These are phyloP conservation scores for Bergia sp. DNA, from an alignment of 92 coral and sea anemone species.

Conservation along the genomic window DNA sequence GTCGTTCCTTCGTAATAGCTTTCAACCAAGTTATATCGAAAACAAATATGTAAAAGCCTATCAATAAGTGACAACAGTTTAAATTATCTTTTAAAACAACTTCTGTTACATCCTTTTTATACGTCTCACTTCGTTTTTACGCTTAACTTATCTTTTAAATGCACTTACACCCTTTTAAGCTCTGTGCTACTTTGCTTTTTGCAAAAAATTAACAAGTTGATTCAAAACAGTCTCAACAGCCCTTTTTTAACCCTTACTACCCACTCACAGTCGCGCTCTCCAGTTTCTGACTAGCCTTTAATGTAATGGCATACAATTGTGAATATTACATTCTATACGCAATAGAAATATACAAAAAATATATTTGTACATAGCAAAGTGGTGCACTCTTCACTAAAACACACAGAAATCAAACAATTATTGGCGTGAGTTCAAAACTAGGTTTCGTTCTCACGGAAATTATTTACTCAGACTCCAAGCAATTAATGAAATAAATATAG, in stretches of 20 bases:
- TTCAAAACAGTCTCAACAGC: not conserved
- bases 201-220: not conserved
- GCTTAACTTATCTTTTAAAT: not conserved
- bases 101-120: too few relatives aligned
- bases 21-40: too few relatives aligned
- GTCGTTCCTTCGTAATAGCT: too few relatives aligned
- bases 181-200: too few relatives aligned
- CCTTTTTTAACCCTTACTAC: not conserved
- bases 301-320: not conserved
- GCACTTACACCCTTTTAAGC: not conserved
- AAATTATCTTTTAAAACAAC: not conserved
- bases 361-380: not conserved
- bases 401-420: not conserved
- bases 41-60: too few relatives aligned
- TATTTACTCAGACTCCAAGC: not conserved
- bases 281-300: not conserved
- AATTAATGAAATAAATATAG: not conserved
- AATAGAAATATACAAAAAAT: slow-evolving; percentile 11
- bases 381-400: not conserved
- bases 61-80: not conserved
- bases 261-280: not conserved
- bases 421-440: not conserved
- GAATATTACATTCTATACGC: not conserved
- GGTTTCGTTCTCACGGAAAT: not conserved
- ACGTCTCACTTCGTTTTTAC: not conserved